These are phyloP conservation scores for Nephrocerus scutellatus DNA, from an alignment of 2,888 invertebrate species.

Conservation along the genomic window DNA sequence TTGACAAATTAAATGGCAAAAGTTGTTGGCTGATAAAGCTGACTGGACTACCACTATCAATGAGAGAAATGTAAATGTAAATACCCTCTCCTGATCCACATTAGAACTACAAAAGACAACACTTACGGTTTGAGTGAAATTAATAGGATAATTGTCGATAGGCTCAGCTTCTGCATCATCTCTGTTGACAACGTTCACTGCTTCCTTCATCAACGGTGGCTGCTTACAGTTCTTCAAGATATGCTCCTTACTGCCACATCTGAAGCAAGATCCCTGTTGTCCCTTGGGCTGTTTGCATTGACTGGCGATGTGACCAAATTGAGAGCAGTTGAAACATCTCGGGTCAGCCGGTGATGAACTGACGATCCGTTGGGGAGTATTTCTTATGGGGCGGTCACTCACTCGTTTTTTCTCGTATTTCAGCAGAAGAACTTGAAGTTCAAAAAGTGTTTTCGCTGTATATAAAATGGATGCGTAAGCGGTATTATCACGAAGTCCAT, in stretches of 20 bases:
- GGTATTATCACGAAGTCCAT: conserved; percentile 12
- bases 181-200: conserved; percentile 2
- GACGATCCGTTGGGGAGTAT: background rate
- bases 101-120: conserved; percentile 7
- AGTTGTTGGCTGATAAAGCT: conserved; percentile 10
- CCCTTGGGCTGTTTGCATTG: conserved; percentile 10
- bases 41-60: conserved; percentile 18
- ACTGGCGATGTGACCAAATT: conserved; percentile 4
- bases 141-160: background rate
- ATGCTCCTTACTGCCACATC: conserved; percentile 8
- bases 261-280: conserved; percentile 8
- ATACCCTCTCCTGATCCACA: background rate
- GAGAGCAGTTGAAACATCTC: conserved; percentile 16
- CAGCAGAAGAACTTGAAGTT: conserved; percentile 6
- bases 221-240: conserved; percentile 4
- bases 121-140: conserved; percentile 12
- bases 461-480: conserved; percentile 10
- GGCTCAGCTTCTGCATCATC: background rate
- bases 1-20: conserved; percentile 9
- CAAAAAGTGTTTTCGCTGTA: conserved; percentile 9
- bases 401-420: conserved; percentile 9
- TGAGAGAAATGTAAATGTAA: conserved; percentile 3
- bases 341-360: background rate
- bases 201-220: background rate
- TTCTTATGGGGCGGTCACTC: conserved; percentile 5